A percentile compares a stretch with the other conserved stretches of the same genome.
phyloP scores from a whole-genome alignment of 1,140 invertebrate species.

The honey bee (Apis mellifera) region DNA sequence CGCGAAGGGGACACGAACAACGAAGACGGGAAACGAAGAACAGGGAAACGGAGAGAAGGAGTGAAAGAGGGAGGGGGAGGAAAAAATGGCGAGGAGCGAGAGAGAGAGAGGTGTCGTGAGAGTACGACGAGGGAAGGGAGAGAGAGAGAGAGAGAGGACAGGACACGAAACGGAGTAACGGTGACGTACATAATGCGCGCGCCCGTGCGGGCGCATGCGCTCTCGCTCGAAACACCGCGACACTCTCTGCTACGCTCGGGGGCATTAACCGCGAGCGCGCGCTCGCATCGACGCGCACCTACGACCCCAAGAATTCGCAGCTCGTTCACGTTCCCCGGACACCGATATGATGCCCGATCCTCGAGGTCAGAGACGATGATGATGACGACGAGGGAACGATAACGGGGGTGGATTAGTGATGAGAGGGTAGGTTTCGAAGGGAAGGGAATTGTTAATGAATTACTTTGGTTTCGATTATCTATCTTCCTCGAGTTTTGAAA shows the following conservation, averaged over 20 bases:
- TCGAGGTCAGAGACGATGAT: conserved; percentile 53
- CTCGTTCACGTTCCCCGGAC: conserved; percentile 56
- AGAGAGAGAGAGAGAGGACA: conserved; percentile 31
- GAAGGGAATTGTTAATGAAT: no score
- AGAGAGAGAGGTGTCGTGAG: neutral
- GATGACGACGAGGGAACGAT: neutral
- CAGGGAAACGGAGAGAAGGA: conserved; percentile 30
- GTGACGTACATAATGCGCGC: conserved; percentile 79
- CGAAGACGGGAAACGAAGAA: conserved; percentile 40
- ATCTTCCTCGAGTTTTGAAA: no score
- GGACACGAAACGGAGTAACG: conserved; percentile 78
- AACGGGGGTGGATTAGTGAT: no score
- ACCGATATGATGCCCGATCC: conserved; percentile 51
- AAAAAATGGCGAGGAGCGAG: conserved; percentile 17
- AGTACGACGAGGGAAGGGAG: conserved; percentile 19
- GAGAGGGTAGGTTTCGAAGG: no score
- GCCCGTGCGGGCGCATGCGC: conserved; percentile 64
- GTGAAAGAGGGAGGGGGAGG: neutral
- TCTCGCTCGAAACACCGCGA: conserved; percentile 48
- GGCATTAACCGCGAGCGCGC: conserved; percentile 78
- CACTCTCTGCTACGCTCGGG: conserved; percentile 67
- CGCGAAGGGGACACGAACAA: conserved; percentile 19
- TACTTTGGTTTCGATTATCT: no score
- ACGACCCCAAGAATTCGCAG: conserved; percentile 76
- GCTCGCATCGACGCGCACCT: conserved; percentile 50